A percentile compares a stretch with the other conserved stretches of the same genome.
Evolutionary conservation across 2,888 invertebrate species (phyloP).

Genomic region (Seira musarum): DNA sequence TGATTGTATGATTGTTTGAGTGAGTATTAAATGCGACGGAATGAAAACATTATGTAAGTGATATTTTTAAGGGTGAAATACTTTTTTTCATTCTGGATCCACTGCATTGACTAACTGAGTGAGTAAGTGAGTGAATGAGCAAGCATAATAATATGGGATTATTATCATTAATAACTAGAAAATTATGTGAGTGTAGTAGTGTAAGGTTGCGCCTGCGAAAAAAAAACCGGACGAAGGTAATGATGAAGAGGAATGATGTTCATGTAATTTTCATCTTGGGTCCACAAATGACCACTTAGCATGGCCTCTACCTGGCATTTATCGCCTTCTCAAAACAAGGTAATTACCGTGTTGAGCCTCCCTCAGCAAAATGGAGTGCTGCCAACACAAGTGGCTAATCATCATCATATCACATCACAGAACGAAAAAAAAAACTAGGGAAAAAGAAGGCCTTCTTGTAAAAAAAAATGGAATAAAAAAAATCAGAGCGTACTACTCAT

Average conservation of each 20-base stretch:
- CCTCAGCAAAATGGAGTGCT: conserved; percentile 55
- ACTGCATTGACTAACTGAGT: too few relatives aligned
- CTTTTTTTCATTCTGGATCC: too few relatives aligned
- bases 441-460: conserved; percentile 26
- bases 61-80: too few relatives aligned
- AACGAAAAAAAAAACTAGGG: conserved; percentile 23
- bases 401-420: conserved; percentile 26
- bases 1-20: too few relatives aligned
- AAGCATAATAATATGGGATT: too few relatives aligned
- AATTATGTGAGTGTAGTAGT: not conserved
- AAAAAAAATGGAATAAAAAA: not conserved
- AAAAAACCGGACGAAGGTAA: conserved; percentile 53
- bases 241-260: conserved; percentile 50
- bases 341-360: conserved; percentile 58
- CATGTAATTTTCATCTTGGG: conserved; percentile 59
- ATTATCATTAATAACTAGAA: not conserved
- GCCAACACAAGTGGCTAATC: conserved; percentile 46
- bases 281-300: conserved; percentile 61
- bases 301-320: conserved; percentile 61
- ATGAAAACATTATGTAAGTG: too few relatives aligned
- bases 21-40: too few relatives aligned
- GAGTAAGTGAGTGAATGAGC: too few relatives aligned
- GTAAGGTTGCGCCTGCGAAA: conserved; percentile 39
- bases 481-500: conserved; percentile 14
- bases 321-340: conserved; percentile 61